Evolutionary conservation across 2,888 invertebrate species (phyloP), one percentile per base, ranked within the genome.

Genomic region (Catocala nupta): DNA sequence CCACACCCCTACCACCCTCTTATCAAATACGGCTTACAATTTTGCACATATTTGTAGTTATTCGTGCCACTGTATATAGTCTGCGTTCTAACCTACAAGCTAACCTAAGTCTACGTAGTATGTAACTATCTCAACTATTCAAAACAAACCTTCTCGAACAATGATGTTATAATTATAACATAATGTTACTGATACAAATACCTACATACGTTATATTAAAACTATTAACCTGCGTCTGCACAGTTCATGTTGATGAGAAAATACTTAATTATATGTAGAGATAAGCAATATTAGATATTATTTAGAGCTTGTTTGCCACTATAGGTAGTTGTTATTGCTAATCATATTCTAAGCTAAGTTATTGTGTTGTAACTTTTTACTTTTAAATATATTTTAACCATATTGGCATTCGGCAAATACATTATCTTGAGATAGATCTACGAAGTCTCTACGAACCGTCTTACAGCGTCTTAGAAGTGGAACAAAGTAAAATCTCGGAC

Each of bases 1-100:
- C 78, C 81, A 75, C 74, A 79, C 65, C 73, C 83, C 70, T 57
- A 57, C 79, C 78, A 76, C 79, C 84, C 82, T 71, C 79, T 84
- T 82, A 84, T 83, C 86, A 85, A 85, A 84, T 80, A 82, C 78
- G 78, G 80, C 82, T 83, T 77, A 83, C 73, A 77, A 76, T 72
- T 71, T 71, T 79, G 70, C 74, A 77, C 75, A 73, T 75, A 81
- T 80, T 77, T 76, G 55, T 68, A 66, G 63, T 68, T 61, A 73
- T 76, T 76, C 61, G 55, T 56, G 48, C 48, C 57, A 57, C 45
- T 58, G 63, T 64, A 55, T 51, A 56, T 58, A 48, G 55, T 60
- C 49, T 56, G 57, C 56, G 63, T 65, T 51, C 56, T 42, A 42
- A 34, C 13, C 61, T 57, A 55, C 52, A 16, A 42, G 9, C 16